Evolutionary conservation across 2,113 vertebrate species (phyloP).

Genomic region (Onychorhynchus coronatus): DNA sequence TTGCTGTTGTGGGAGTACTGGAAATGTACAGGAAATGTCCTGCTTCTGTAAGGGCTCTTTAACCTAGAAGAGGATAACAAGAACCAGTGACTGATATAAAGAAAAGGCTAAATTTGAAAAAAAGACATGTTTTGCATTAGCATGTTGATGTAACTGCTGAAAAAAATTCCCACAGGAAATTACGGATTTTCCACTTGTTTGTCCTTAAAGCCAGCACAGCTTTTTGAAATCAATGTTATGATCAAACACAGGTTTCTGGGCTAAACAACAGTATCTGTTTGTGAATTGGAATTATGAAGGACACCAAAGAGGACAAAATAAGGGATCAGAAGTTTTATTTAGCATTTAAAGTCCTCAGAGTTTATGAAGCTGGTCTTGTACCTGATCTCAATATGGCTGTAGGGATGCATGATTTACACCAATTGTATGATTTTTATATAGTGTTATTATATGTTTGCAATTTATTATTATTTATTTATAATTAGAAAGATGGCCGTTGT

Average conservation of each 20-base stretch:
- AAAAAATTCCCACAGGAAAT: not conserved
- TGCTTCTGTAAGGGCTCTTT: not conserved
- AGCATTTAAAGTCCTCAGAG: not conserved
- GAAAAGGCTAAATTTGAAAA: not conserved
- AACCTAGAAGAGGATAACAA: not conserved
- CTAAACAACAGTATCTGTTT: not conserved
- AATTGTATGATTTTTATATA: not conserved
- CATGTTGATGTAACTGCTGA: rapidly evolving
- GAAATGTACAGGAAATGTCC: not conserved
- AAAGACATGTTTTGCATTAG: rapidly evolving
- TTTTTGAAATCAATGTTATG: not conserved
- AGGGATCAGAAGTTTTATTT: not conserved
- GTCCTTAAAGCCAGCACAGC: not conserved
- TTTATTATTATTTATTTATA: not conserved
- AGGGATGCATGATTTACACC: not conserved
- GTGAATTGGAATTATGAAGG: not conserved
- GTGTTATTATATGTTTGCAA: not conserved
- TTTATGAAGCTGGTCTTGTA: not conserved
- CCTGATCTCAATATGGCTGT: not conserved
- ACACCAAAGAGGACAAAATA: not conserved
- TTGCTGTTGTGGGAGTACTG: not conserved
- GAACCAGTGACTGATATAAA: not conserved
- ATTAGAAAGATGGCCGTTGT: not conserved
- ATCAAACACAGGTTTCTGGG: not conserved
- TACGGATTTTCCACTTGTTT: not conserved